Conservation (phyloP, 2,113 vertebrate genomes). For the Onychorhynchus coronatus region DNA sequence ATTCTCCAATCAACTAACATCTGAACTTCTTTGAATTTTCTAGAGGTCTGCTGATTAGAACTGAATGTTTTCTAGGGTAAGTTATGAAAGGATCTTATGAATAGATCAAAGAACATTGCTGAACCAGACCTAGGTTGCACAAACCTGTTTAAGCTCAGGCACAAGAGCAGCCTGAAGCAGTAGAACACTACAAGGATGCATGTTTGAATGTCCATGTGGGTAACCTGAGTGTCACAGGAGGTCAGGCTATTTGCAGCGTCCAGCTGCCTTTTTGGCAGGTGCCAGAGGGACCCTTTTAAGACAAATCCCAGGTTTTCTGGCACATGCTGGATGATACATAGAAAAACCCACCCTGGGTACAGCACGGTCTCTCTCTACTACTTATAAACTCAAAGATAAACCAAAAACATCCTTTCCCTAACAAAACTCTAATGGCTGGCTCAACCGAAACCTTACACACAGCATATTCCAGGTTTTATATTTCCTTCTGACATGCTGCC, state of each 20-base stretch:
- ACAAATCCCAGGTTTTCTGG: not conserved
- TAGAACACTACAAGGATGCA: not conserved
- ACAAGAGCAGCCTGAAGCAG: not conserved
- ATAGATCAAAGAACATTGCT: not conserved
- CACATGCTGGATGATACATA: not conserved
- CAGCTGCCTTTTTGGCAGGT: not conserved
- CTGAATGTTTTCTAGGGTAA: not conserved
- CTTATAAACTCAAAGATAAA: not conserved
- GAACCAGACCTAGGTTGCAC: not conserved
- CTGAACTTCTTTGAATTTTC: rapidly evolving
- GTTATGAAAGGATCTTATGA: not conserved
- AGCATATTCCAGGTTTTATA: not conserved
- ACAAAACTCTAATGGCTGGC: not conserved
- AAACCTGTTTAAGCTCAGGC: not conserved
- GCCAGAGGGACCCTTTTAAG: not conserved
- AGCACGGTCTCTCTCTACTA: not conserved
- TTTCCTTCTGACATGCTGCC: not conserved
- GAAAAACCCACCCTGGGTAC: not conserved
- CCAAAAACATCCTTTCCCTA: not conserved
- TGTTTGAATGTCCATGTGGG: not conserved
- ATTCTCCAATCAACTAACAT: not conserved
- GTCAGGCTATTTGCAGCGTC: not conserved
- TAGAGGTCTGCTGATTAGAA: not conserved
- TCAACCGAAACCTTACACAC: not conserved
- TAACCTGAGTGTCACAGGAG: not conserved